Conservation (phyloP, 1,140 invertebrate species). For the Macrotrachela quadricornifera region DNA sequence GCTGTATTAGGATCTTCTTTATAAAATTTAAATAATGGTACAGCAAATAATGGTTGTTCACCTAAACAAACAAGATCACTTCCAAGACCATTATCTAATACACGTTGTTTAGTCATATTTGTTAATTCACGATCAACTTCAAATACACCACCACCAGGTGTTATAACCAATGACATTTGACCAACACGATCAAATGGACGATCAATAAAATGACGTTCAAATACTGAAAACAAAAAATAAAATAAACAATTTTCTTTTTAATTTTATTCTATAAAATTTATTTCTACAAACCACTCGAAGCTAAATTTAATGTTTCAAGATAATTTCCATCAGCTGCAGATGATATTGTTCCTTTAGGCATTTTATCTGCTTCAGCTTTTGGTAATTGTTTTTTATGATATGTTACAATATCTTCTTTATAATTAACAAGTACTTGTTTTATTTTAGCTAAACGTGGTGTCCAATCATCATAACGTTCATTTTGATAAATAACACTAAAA, state of each 20-base stretch:
- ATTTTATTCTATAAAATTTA: too few relatives aligned
- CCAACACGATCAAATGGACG: conserved; percentile 91
- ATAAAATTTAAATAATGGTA: conserved; percentile 78
- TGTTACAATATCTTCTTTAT: conserved; percentile 61
- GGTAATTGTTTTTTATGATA: conserved; percentile 45
- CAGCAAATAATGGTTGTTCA: conserved; percentile 93
- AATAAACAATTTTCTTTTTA: too few relatives aligned
- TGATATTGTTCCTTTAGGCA: conserved; percentile 69
- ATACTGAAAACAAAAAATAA: too few relatives aligned
- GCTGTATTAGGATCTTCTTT: too few relatives aligned
- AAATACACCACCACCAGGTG: conserved; percentile 80
- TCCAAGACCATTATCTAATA: conserved; percentile 71
- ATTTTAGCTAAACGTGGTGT: conserved; percentile 60
- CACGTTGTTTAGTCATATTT: conserved; percentile 90
- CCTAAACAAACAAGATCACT: conserved; percentile 76
- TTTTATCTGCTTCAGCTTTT: conserved; percentile 17
- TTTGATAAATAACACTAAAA: conserved; percentile 85
- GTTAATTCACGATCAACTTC: conserved; percentile 89
- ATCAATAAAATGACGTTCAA: conserved; percentile 92
- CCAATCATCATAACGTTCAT: conserved; percentile 96
- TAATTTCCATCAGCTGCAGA: conserved; percentile 86
- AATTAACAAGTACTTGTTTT: conserved; percentile 66
- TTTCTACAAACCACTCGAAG: too few relatives aligned
- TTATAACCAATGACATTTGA: conserved; percentile 86
- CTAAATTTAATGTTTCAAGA: conserved; percentile 91